Evolutionary conservation across 2,888 invertebrate species (phyloP).

Genomic region (Alviniconcha strummeri): DNA sequence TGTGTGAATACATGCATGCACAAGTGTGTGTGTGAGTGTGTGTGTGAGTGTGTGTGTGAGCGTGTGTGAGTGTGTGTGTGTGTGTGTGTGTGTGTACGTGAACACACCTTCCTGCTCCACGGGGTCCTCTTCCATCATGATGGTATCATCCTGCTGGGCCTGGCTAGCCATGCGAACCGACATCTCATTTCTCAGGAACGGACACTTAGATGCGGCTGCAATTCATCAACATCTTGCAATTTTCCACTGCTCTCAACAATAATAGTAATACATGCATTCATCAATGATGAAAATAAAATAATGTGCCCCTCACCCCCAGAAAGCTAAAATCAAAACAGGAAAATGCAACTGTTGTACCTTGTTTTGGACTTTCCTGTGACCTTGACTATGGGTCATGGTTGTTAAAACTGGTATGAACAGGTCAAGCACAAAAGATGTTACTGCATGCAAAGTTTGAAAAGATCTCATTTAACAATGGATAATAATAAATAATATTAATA

Average conservation of each 20-base stretch:
- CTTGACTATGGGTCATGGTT: too few relatives aligned
- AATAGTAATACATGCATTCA: slow-evolving; percentile 18
- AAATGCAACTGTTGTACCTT: too few relatives aligned
- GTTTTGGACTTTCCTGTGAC: too few relatives aligned
- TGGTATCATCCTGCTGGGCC: slow-evolving; percentile 43
- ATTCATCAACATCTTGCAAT: not conserved
- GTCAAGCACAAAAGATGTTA: too few relatives aligned
- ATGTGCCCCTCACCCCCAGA: too few relatives aligned
- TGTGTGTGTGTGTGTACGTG: not conserved
- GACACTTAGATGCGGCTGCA: slow-evolving; percentile 52
- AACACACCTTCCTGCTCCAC: slow-evolving; percentile 24
- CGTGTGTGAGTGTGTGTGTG: not conserved
- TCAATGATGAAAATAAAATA: not conserved
- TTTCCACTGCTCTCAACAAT: too few relatives aligned
- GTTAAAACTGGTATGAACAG: too few relatives aligned
- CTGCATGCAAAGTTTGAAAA: too few relatives aligned
- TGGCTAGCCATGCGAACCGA: slow-evolving; percentile 39
- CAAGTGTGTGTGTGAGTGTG: not conserved
- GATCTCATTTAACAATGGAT: too few relatives aligned
- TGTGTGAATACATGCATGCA: not conserved
- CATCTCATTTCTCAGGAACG: slow-evolving; percentile 54
- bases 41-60: not conserved
- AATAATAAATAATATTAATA: too few relatives aligned
- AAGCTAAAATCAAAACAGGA: too few relatives aligned
- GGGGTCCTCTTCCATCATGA: slow-evolving; percentile 29